Evolutionary conservation across 1,140 invertebrate genomes (phyloP).

Genomic region (Mizuhopecten yessoensis): DNA sequence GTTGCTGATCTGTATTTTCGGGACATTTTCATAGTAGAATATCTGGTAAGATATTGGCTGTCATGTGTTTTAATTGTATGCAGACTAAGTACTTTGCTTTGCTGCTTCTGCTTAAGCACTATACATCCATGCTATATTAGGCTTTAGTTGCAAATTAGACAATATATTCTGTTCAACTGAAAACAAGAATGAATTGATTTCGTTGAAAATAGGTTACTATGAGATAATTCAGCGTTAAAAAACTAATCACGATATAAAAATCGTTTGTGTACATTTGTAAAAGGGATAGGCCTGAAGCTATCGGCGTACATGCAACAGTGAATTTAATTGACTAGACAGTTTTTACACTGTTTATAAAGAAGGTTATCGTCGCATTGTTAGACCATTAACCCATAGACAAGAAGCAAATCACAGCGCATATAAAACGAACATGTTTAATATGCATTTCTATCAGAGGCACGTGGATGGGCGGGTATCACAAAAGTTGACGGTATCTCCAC

Average conservation of each 20-base stretch:
- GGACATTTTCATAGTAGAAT: too few species aligned
- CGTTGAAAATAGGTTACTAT: too few species aligned
- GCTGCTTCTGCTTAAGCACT: too few species aligned
- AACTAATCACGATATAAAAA: neutral
- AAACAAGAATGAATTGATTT: too few species aligned
- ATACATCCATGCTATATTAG: too few species aligned
- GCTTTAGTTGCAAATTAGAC: too few species aligned
- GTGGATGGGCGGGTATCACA: conserved; percentile 30
- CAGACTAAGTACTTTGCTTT: too few species aligned
- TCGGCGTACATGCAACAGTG: neutral
- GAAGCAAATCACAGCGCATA: neutral
- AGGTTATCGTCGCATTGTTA: neutral
- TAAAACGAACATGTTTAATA: conserved; percentile 22
- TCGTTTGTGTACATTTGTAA: neutral
- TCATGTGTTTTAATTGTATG: too few species aligned
- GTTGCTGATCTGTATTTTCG: too few species aligned
- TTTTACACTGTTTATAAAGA: neutral
- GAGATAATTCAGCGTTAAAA: neutral
- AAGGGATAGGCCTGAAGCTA: neutral
- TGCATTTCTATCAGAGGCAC: neutral
- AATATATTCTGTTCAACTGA: too few species aligned
- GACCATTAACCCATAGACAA: neutral
- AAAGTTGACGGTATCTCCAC: neutral
- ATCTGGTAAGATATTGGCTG: too few species aligned
- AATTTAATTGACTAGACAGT: neutral